phyloP scores from a whole-genome alignment of 2,113 vertebrate species.

The Esox niger region DNA sequence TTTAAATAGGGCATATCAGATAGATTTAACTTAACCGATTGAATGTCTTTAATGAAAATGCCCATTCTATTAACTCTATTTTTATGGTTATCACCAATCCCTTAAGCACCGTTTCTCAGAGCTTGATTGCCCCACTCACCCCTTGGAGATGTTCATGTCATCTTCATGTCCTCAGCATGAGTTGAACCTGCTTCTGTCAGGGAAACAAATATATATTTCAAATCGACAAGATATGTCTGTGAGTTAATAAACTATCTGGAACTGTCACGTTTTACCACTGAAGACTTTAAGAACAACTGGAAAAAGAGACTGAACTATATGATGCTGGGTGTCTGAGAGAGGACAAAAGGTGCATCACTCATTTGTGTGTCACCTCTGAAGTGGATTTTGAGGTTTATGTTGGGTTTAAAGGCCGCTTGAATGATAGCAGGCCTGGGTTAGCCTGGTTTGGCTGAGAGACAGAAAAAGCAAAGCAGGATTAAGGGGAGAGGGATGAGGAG shows the following conservation, averaged over 20 bases:
- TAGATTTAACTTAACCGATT: no score
- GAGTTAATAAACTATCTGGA: no score
- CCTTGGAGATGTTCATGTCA: conserved; percentile 30
- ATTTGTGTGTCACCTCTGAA: neutral
- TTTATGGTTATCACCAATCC: neutral
- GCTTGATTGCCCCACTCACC: no score
- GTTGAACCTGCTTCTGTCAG: conserved; percentile 36
- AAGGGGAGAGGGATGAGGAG: no score
- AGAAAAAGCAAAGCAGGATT: conserved; percentile 9
- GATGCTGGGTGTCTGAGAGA: neutral
- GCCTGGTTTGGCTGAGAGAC: conserved; percentile 5
- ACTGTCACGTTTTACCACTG: no score
- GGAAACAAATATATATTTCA: neutral
- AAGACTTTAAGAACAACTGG: neutral
- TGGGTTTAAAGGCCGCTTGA: neutral
- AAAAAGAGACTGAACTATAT: neutral
- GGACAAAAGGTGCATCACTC: neutral
- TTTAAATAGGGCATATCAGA: conserved; percentile 30
- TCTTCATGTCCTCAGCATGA: conserved; percentile 35
- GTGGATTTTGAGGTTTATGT: conserved; percentile 1
- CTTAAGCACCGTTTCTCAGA: conserved; percentile 16
- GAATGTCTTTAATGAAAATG: no score
- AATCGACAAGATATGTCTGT: no score
- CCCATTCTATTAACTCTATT: neutral
- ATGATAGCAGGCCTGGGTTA: conserved; percentile 3